A percentile compares a stretch with the other conserved stretches of the same genome.
Conservation (phyloP, 2,888 invertebrate genomes). For the Melanostoma mellinum region DNA sequence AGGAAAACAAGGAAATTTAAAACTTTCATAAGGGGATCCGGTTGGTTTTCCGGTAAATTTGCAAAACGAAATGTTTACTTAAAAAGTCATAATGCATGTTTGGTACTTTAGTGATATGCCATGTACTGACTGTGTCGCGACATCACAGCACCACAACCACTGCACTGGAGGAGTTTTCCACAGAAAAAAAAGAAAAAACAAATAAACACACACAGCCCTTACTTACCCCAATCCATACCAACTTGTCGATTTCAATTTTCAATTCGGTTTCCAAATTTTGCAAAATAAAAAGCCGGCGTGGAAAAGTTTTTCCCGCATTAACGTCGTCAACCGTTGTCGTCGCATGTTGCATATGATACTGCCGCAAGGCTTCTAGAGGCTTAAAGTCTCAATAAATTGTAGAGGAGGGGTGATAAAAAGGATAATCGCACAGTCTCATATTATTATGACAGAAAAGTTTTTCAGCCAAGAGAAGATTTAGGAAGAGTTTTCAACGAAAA, state of each 20-base stretch:
- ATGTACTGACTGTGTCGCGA: conserved; percentile 32
- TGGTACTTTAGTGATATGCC: conserved; percentile 44
- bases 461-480: conserved; percentile 36
- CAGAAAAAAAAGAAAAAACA: conserved; percentile 15
- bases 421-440: conserved; percentile 65
- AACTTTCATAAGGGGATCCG: conserved; percentile 50
- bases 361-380: conserved; percentile 32
- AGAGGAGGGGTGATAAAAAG: conserved; percentile 20
- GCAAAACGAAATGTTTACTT: conserved; percentile 64
- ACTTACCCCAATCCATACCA: conserved; percentile 6
- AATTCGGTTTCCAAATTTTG: conserved; percentile 63
- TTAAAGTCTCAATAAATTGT: conserved; percentile 12
- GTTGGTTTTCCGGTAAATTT: conserved; percentile 59
- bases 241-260: conserved; percentile 62
- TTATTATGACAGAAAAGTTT: conserved; percentile 65
- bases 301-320: conserved; percentile 51
- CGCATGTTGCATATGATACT: conserved; percentile 67
- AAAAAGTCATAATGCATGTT: conserved; percentile 63
- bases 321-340: conserved; percentile 9
- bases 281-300: conserved; percentile 44
- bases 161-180: conserved; percentile 25
- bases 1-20: conserved; percentile 65
- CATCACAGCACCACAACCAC: conserved; percentile 30
- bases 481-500: conserved; percentile 43
- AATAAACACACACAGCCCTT: background rate